phyloP scores from a whole-genome alignment of 2,113 vertebrate genomes.

The Saimiri boliviensis region DNA sequence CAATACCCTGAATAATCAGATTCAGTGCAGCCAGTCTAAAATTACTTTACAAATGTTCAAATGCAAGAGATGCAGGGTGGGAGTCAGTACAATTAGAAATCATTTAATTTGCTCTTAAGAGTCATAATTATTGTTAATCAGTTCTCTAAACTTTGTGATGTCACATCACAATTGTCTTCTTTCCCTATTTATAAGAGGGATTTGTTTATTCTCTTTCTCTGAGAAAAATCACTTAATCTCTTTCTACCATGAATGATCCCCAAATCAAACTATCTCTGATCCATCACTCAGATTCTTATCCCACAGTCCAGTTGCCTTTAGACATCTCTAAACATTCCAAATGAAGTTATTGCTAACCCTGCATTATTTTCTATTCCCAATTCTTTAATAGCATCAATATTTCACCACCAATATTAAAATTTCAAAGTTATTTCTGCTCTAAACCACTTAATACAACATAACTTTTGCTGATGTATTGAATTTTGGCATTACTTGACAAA shows the following conservation, averaged over 20 bases:
- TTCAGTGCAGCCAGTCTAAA: not conserved
- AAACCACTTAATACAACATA: not conserved
- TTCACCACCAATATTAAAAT: not conserved
- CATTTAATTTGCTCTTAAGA: not conserved
- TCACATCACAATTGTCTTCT: not conserved
- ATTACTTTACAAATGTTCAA: conserved; percentile 1
- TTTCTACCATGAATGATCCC: not conserved
- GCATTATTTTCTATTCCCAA: not conserved
- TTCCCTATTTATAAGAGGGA: not conserved
- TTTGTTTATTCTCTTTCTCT: not conserved
- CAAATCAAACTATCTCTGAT: not conserved
- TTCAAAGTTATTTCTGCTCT: not conserved
- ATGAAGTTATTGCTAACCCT: not conserved
- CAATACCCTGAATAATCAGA: not conserved
- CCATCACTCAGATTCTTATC: not conserved
- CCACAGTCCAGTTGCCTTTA: not conserved
- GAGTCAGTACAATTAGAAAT: not conserved
- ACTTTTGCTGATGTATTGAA: not conserved
- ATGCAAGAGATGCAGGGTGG: not conserved
- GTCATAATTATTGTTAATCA: not conserved
- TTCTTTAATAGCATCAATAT: not conserved
- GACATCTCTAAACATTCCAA: not conserved
- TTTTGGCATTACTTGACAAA: not conserved
- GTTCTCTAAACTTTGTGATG: not conserved
- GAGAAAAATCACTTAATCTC: not conserved